phyloP scores from a whole-genome alignment of 2,797 vertebrate species.

The Orestias chungarensis region DNA sequence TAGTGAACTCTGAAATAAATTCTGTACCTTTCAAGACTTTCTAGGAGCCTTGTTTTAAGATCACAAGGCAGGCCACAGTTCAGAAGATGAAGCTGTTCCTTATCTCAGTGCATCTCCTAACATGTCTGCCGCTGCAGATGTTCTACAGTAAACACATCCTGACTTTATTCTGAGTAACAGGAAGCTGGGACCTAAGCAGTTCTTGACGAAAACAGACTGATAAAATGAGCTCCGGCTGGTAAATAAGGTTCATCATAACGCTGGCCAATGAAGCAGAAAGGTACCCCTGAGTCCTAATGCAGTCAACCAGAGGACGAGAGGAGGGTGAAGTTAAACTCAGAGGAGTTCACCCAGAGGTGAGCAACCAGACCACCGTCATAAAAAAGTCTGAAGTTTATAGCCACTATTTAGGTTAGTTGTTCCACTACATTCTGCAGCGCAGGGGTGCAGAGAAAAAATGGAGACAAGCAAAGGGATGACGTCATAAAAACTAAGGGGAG shows the following conservation, averaged over 20 bases:
- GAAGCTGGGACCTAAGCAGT: not conserved
- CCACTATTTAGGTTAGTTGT: slow-evolving; percentile 79
- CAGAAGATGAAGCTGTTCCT: not conserved
- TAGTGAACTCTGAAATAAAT: not conserved
- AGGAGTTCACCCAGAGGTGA: slow-evolving; percentile 86
- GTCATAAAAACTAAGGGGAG: slow-evolving; percentile 51
- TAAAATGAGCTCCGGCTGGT: slow-evolving; percentile 24
- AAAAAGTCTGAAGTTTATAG: slow-evolving; percentile 84
- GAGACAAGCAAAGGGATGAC: slow-evolving; percentile 47
- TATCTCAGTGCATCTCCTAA: not conserved
- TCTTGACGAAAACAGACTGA: not conserved
- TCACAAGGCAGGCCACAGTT: not conserved
- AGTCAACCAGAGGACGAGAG: slow-evolving; percentile 6
- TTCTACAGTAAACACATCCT: not conserved
- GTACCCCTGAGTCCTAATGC: not conserved
- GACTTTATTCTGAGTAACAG: not conserved
- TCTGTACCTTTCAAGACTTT: not conserved
- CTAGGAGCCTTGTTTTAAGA: not conserved
- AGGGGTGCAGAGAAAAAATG: slow-evolving; percentile 31
- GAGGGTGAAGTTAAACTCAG: slow-evolving; percentile 78
- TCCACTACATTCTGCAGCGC: slow-evolving; percentile 52
- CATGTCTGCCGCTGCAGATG: not conserved
- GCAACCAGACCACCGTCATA: slow-evolving; percentile 77
- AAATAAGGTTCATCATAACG: not conserved
- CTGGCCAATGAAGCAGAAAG: not conserved